phyloP scores from a whole-genome alignment of 2,888 invertebrate genomes.

The Oasisia sp. region DNA sequence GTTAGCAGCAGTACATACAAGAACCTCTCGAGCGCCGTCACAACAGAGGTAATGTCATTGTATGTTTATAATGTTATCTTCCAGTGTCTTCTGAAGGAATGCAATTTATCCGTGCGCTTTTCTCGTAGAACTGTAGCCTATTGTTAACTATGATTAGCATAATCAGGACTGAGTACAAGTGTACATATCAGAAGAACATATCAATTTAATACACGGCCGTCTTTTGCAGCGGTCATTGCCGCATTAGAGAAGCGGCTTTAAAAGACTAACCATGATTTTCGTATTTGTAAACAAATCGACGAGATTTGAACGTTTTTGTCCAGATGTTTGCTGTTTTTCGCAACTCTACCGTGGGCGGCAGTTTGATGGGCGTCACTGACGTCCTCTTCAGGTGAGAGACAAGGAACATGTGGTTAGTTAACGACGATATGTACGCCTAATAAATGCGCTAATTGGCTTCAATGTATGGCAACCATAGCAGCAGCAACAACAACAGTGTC shows the following conservation, averaged over 20 bases:
- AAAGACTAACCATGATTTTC: background rate
- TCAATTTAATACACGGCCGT: too few relatives aligned
- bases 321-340: background rate
- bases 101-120: background rate
- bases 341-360: background rate
- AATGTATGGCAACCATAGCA: background rate
- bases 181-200: too few relatives aligned
- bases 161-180: too few relatives aligned
- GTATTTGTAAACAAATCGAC: background rate
- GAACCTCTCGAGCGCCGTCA: background rate
- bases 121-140: too few relatives aligned
- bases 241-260: background rate
- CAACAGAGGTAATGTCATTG: background rate
- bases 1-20: background rate
- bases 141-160: too few relatives aligned
- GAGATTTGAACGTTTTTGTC: background rate
- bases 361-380: background rate
- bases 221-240: background rate
- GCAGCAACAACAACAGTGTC: too few relatives aligned
- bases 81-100: background rate
- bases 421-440: background rate
- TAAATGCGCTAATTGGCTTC: background rate
- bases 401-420: background rate
- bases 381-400: background rate
- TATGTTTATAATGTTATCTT: background rate